Evolutionary conservation across 2,888 invertebrate species (phyloP), one percentile per base, ranked within the genome.

Genomic region (Pachymerium ferrugineum): DNA sequence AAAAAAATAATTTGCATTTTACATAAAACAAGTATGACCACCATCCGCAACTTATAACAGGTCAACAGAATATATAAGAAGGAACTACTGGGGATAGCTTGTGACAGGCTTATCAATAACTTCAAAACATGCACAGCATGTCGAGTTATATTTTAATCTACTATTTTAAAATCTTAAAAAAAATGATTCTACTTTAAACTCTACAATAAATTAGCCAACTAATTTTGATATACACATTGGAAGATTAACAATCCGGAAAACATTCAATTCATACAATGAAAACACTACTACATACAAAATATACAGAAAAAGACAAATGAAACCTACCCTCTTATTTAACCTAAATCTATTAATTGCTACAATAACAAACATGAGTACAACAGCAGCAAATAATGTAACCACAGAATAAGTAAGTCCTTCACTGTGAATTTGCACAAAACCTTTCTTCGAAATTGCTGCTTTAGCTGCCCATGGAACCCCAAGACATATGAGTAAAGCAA

Each of bases 251-350:
- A 33, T 4, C 14, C 12, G 19, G 28, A 71, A 71, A 6, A 72
- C 30, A 33, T 72, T 72, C 12, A 72, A 28, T 28, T 72, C 62
- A 33, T 72, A 62, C 30, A 72, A 5, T 8, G 28, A 47, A 72
- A 47, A 47, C 6, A 72, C 29, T 2, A 25, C 19, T 31, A 72
- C 62, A 19, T 47, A 54, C 22, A 72, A 10, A n/a, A 72, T 5
- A 30, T 72, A 72, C 16, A 72, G 54, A 62, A 62, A 5, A 8
- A 47, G 19, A 29, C 72, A 72, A 47, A 54, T 29, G 16, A 47
- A 42, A 28, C 72, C 72, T 3, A 72, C 30, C 54, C 16, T 72
- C 62, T 72, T 72, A 29, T 72, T 72, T n/a, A 72, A 30, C 14
- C 62, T 22, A 25, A 72, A 72, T 30, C 72, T 62, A 14, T 29